phyloP scores from a whole-genome alignment of 1,140 invertebrate species.

The Atta cephalotes region DNA sequence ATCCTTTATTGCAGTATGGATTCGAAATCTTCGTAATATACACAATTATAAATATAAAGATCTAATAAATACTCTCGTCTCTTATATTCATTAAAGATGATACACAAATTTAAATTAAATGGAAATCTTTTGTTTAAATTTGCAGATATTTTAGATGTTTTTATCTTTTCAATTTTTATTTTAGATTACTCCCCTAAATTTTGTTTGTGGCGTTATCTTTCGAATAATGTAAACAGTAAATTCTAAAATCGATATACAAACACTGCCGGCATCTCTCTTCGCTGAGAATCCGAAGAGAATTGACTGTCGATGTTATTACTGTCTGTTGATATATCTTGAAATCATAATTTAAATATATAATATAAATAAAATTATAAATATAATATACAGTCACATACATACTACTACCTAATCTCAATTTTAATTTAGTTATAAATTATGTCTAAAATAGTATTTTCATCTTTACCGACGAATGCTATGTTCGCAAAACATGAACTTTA shows the following conservation, averaged over 20 bases:
- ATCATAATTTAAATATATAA: neutral
- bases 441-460: neutral
- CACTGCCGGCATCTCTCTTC: neutral
- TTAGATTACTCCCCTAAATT: neutral
- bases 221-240: neutral
- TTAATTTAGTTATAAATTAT: neutral
- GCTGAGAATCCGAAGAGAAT: neutral
- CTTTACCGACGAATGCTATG: slow-evolving; percentile 39
- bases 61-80: neutral
- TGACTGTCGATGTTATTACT: slow-evolving; percentile 7
- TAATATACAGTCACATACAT: neutral
- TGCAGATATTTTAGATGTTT: neutral
- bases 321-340: slow-evolving; percentile 8
- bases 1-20: neutral
- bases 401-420: neutral
- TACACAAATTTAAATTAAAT: slow-evolving; percentile 1
- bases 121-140: neutral
- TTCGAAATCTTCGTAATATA: neutral
- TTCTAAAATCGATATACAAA: slow-evolving; percentile 13
- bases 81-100: neutral
- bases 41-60: neutral
- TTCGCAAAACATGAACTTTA: neutral
- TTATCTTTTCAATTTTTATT: neutral
- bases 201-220: slow-evolving; percentile 34
- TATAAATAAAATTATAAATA: slow-evolving; percentile 6